Base-by-base conservation (phyloP, 1,140 invertebrate genomes). In the Trachymyrmex cornetzi region DNA sequence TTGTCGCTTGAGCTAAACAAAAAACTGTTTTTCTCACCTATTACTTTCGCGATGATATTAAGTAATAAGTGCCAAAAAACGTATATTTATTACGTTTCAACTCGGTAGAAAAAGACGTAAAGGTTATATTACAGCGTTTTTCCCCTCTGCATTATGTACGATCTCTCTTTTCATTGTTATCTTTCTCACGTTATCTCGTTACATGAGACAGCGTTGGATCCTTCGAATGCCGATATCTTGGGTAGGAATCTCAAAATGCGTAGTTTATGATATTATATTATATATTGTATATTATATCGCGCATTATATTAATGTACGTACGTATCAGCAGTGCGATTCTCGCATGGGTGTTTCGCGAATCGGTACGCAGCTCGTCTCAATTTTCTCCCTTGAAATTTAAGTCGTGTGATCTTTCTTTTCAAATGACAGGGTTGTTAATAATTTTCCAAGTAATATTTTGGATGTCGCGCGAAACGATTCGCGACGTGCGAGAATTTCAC, bases 281-380 rank as follows among this genome's bases (percentile, higher is more conserved):
- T 85, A 87, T 85, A 89, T 81, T 89, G 79, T 87, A 87, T 87
- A 87, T 89, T 72, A 75, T 81, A 92, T 90, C 82, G 72, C 34
- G 75, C 59, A 89, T 90, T 88, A 82, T 89, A 90, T 87, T 91
- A 86, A 91, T 85, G 75, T 92, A 85, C 87, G 79, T 89, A 91
- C 87, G 85, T 89, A 91, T 90, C 86, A 11, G 59, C 81, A 38
- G 71, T 38, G 88, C 71, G 77, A 90, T 85, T 88, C 69, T 64
- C 86, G 30, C 38, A 63, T n/a, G 19, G 81, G 11, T 69, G 69
- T 50, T 44, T 75, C 71, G 61, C 71, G 89, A 89, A 86, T 87
- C 85, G 74, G 59, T 24, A 2, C 12, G 75, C 72, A 34, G 34
- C 3, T 44, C 12, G 5, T 22, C 69, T 55, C 38, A 69, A 30